These are phyloP conservation scores for Serrognathus titanus DNA, from an alignment of 2,888 invertebrate genomes.

Conservation along the genomic window DNA sequence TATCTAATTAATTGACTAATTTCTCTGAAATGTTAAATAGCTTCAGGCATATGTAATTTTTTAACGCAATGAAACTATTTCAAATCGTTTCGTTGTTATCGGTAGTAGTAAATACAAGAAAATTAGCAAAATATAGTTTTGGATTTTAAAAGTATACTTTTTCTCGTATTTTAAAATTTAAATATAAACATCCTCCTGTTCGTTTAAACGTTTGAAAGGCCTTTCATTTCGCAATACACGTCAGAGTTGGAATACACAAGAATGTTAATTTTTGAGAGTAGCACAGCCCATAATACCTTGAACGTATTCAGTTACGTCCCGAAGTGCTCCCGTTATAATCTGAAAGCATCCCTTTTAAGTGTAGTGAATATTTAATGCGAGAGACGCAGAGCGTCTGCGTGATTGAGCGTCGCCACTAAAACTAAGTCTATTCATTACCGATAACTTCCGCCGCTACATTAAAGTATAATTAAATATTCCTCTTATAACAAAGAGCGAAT, in stretches of 20 bases:
- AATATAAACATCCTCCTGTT: too few species aligned
- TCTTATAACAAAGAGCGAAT: constrained; percentile 4
- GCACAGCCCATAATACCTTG: constrained; percentile 6
- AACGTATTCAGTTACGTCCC: constrained; percentile 13
- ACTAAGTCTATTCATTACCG: constrained; percentile 32
- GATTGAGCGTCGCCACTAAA: constrained; percentile 24
- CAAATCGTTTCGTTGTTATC: too few species aligned
- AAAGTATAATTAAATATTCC: constrained; percentile 20
- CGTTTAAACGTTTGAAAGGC: background rate
- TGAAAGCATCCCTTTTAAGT: constrained; percentile 48
- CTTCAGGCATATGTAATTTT: too few species aligned
- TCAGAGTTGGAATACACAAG: background rate
- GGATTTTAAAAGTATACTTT: too few species aligned
- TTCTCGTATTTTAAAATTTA: too few species aligned
- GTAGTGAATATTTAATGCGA: constrained; percentile 48
- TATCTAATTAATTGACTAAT: too few species aligned
- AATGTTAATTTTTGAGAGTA: background rate
- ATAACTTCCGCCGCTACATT: constrained; percentile 21
- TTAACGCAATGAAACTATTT: too few species aligned
- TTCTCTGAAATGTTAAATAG: too few species aligned
- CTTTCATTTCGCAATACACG: background rate
- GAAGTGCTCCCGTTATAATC: constrained; percentile 36
- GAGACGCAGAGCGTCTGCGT: constrained; percentile 22
- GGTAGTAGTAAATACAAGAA: too few species aligned
- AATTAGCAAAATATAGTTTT: too few species aligned